Percentiles rank a stretch among this genome's conserved stretches.
phyloP scores from a whole-genome alignment of 2,113 vertebrate genomes.

The Coturnix japonica region DNA sequence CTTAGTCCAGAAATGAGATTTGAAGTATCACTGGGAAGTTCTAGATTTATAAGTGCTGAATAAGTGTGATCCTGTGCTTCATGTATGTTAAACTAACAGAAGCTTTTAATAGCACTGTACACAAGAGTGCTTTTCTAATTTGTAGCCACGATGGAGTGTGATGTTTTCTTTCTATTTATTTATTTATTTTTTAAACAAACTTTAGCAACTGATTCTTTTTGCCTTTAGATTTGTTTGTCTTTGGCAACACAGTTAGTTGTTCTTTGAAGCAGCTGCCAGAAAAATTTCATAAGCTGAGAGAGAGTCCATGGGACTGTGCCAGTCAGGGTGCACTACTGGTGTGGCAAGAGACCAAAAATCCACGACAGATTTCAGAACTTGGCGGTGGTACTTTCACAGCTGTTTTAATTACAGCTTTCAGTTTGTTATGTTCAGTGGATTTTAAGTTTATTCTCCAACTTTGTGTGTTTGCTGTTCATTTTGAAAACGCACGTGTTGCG shows the following conservation, averaged over 20 bases:
- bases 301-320: not conserved
- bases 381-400: not conserved
- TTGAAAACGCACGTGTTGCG: not conserved
- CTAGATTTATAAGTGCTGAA: not conserved
- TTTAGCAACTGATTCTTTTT: not conserved
- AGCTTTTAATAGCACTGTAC: not conserved
- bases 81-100: not conserved
- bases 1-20: not conserved
- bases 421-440: not conserved
- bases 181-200: not conserved
- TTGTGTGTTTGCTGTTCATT: not conserved
- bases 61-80: not conserved
- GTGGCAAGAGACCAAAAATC: conserved; percentile 4
- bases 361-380: not conserved
- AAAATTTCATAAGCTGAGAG: not conserved
- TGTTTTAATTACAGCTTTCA: not conserved
- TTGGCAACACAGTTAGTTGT: not conserved
- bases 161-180: not conserved
- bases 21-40: not conserved
- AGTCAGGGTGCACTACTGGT: not conserved
- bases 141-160: not conserved
- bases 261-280: conserved; percentile 19
- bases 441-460: not conserved
- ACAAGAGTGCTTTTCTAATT: not conserved
- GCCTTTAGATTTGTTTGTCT: conserved; percentile 4